A percentile compares a stretch with the other conserved stretches of the same genome.
Conservation (phyloP, 2,888 invertebrate species). For the Ctena decussata region DNA sequence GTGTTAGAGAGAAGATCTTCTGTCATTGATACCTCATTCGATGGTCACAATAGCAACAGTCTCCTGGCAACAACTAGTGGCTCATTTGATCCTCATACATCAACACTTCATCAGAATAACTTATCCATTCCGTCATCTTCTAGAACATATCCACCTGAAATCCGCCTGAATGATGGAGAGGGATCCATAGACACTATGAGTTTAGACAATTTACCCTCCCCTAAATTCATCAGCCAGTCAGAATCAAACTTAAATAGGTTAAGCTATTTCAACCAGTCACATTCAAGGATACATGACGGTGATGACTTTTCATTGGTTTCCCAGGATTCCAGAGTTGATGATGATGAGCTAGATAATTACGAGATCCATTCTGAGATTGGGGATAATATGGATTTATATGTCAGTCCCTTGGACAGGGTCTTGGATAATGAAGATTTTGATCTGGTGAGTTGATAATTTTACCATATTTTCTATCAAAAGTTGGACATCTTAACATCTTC, state of each 20-base stretch:
- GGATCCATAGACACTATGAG: constrained; percentile 64
- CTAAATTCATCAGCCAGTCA: constrained; percentile 37
- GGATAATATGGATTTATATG: constrained; percentile 52
- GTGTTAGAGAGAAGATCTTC: constrained; percentile 58
- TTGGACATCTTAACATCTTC: no score
- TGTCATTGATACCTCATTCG: not conserved
- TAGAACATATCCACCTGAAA: constrained; percentile 20
- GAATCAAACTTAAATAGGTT: not conserved
- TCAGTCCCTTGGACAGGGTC: constrained; percentile 51
- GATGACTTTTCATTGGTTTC: constrained; percentile 27
- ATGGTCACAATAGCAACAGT: not conserved
- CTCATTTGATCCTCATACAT: not conserved
- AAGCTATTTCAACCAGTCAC: constrained; percentile 11
- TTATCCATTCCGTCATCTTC: not conserved
- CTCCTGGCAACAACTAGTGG: not conserved
- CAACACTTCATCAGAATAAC: not conserved
- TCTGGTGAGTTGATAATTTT: constrained; percentile 30
- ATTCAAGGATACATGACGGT: constrained; percentile 22
- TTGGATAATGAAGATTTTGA: constrained; percentile 54
- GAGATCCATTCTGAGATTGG: constrained; percentile 41
- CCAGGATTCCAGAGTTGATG: constrained; percentile 18
- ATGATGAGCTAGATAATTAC: constrained; percentile 46
- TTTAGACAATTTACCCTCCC: constrained; percentile 41
- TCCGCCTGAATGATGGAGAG: constrained; percentile 58
- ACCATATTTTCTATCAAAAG: no score